Evolutionary conservation across 2,797 vertebrate genomes (phyloP).

Genomic region (Simalia tracyae): DNA sequence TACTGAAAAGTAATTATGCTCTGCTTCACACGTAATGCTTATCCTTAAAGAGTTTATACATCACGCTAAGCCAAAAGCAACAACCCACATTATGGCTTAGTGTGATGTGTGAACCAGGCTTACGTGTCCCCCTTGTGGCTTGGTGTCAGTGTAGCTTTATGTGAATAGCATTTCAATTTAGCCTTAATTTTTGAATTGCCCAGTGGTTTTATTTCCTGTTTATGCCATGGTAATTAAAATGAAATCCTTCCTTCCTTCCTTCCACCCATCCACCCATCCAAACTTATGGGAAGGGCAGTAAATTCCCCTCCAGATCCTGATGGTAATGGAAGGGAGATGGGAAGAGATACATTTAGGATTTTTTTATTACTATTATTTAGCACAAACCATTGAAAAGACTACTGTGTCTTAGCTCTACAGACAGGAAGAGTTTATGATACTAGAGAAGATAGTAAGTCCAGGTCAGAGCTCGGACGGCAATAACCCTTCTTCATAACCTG

Average conservation of each 20-base stretch:
- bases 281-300: constrained; percentile 30
- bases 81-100: not conserved
- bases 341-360: not conserved
- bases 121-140: constrained; percentile 18
- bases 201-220: not conserved
- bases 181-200: not conserved
- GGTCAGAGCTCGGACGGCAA: constrained; percentile 83
- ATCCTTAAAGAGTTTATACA: not conserved
- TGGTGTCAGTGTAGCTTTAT: not conserved
- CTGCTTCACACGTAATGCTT: not conserved
- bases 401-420: constrained; percentile 45
- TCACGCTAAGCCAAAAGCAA: not conserved
- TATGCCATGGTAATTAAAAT: constrained; percentile 36
- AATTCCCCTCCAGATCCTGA: constrained; percentile 5
- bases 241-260: constrained; percentile 39
- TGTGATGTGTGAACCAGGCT: not conserved
- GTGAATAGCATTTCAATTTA: not conserved
- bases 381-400: constrained; percentile 36
- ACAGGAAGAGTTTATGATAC: constrained; percentile 60
- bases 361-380: constrained; percentile 18
- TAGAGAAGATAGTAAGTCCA: constrained; percentile 72
- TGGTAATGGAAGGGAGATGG: not conserved
- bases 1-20: not conserved
- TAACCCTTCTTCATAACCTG: constrained; percentile 92
- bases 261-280: not conserved